Evolutionary conservation across 2,797 vertebrate species (phyloP).

Genomic region (Siniperca obscura): DNA sequence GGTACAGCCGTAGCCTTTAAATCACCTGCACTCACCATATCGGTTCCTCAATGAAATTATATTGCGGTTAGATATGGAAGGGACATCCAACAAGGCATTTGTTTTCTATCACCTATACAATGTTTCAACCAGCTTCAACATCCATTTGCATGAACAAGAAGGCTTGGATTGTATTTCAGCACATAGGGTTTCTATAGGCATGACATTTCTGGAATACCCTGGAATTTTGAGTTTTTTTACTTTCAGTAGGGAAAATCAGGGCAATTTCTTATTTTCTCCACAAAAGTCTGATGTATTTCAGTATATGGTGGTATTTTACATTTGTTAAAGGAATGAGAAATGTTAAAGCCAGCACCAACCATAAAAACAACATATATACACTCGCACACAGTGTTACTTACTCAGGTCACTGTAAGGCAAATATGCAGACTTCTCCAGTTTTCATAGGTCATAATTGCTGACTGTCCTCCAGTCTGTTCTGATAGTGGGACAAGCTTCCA

Average conservation of each 20-base stretch:
- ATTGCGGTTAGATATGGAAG: not conserved
- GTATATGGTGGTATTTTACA: not conserved
- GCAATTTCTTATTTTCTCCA: not conserved
- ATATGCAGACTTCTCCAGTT: not conserved
- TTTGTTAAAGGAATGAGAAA: not conserved
- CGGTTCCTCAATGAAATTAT: not conserved
- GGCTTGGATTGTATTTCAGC: not conserved
- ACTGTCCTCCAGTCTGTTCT: conserved; percentile 1
- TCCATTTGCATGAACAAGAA: not conserved
- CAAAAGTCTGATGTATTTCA: not conserved
- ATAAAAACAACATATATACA: not conserved
- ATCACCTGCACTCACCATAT: not conserved
- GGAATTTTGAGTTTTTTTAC: not conserved
- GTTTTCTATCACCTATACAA: not conserved
- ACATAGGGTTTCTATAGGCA: not conserved
- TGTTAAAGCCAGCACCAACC: not conserved
- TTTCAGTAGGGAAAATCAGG: not conserved
- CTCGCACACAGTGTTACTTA: not conserved
- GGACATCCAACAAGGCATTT: not conserved
- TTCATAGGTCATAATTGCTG: not conserved
- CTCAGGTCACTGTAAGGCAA: conserved; percentile 1
- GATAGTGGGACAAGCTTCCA: conserved; percentile 23
- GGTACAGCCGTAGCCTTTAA: not conserved
- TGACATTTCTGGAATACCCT: not conserved
- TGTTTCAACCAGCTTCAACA: not conserved